A percentile compares a stretch with the other conserved stretches of the same genome.
Evolutionary conservation across 2,113 vertebrate genomes (phyloP).

Genomic region (Vulpes lagopus): DNA sequence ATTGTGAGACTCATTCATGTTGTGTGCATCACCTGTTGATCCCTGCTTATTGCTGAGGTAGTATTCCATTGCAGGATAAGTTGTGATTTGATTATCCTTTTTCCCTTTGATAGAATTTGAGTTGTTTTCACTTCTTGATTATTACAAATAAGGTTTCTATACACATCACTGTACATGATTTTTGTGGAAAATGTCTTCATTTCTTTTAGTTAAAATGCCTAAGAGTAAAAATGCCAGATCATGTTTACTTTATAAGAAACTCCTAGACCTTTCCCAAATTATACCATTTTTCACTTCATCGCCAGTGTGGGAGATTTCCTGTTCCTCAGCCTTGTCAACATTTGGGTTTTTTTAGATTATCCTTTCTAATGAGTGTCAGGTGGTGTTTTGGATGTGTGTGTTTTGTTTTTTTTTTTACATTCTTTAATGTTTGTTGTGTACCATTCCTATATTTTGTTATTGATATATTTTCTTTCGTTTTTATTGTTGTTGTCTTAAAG

Average conservation of each 20-base stretch:
- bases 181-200: background rate
- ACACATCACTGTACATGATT: background rate
- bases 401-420: background rate
- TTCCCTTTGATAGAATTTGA: background rate
- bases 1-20: background rate
- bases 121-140: background rate
- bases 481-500: too few species aligned
- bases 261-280: background rate
- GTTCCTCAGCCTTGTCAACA: background rate
- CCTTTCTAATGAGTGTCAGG: background rate
- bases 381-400: background rate
- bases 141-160: background rate
- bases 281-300: background rate
- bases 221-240: background rate
- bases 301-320: background rate
- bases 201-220: slow-evolving; percentile 9
- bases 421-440: background rate
- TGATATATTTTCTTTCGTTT: too few species aligned
- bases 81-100: slow-evolving; percentile 16
- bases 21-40: background rate
- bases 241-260: slow-evolving; percentile 25
- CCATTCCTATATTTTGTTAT: background rate
- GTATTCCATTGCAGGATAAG: background rate
- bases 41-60: background rate
- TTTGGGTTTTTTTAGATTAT: background rate